Percentiles rank a stretch among this genome's conserved stretches.
These are phyloP conservation scores for Myocastor coypus DNA, from an alignment of 2,113 vertebrate genomes.

Conservation along the genomic window DNA sequence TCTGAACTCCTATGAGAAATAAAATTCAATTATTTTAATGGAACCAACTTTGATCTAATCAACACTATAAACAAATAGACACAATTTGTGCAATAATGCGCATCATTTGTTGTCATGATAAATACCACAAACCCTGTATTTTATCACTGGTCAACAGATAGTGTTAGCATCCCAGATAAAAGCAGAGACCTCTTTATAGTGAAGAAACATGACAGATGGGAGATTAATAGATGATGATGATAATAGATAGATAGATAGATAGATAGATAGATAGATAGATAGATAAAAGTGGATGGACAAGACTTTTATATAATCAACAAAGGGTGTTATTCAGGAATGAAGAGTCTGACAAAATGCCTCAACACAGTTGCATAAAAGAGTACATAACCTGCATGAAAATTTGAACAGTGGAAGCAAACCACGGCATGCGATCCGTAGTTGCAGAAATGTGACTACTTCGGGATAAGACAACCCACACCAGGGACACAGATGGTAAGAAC, in stretches of 20 bases:
- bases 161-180: neutral
- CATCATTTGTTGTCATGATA: neutral
- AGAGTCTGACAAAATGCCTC: neutral
- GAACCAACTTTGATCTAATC: slow-evolving; percentile 10
- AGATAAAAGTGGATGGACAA: neutral
- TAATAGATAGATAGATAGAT: too few relatives aligned
- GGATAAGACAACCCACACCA: neutral
- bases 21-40: neutral
- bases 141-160: neutral
- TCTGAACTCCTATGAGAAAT: slow-evolving; percentile 29
- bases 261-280: neutral
- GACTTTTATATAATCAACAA: neutral
- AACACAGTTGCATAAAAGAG: neutral
- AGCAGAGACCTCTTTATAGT: neutral
- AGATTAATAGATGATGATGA: neutral
- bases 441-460: neutral
- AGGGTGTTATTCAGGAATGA: neutral
- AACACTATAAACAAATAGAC: slow-evolving; percentile 56
- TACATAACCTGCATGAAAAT: neutral
- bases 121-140: neutral
- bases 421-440: neutral
- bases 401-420: neutral
- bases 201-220: neutral
- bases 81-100: slow-evolving; percentile 40
- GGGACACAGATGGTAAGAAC: neutral